These are phyloP conservation scores for Tarsius wallacei DNA, from an alignment of 2,797 vertebrate species.

Conservation along the genomic window DNA sequence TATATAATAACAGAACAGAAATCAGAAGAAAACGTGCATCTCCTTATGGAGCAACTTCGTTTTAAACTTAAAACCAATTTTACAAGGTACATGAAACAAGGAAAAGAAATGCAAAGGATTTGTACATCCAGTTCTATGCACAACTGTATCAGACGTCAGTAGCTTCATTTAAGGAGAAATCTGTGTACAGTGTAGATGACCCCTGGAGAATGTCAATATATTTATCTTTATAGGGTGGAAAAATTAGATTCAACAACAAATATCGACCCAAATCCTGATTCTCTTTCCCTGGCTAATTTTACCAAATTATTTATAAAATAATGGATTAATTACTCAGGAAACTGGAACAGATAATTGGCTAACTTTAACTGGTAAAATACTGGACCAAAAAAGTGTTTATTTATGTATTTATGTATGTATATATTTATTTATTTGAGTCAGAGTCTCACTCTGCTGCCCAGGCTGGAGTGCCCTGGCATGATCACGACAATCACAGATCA, in stretches of 20 bases:
- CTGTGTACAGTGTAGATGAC: background rate
- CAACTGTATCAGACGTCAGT: background rate
- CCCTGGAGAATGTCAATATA: background rate
- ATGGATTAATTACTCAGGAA: conserved; percentile 49
- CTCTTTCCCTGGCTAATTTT: background rate
- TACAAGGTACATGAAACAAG: background rate
- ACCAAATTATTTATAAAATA: conserved; percentile 48
- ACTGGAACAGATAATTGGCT: background rate
- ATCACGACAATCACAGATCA: too few species aligned
- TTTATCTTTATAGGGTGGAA: background rate
- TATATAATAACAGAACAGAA: conserved; percentile 74
- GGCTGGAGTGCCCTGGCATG: too few species aligned
- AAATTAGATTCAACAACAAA: conserved; percentile 16
- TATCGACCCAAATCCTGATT: conserved; percentile 14
- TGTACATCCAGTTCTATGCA: background rate
- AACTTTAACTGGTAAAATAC: conserved; percentile 27
- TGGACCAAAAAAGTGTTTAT: background rate
- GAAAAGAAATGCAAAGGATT: background rate
- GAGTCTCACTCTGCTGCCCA: too few species aligned
- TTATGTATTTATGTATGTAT: too few species aligned
- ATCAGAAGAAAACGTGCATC: conserved; percentile 65
- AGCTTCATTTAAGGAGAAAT: conserved; percentile 1
- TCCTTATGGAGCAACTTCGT: conserved; percentile 57
- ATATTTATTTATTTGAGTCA: too few species aligned
- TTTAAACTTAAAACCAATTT: conserved; percentile 55